A percentile compares a stretch with the other conserved stretches of the same genome.
phyloP scores from a whole-genome alignment of 2,113 vertebrate species.

The Ceratotherium simum region DNA sequence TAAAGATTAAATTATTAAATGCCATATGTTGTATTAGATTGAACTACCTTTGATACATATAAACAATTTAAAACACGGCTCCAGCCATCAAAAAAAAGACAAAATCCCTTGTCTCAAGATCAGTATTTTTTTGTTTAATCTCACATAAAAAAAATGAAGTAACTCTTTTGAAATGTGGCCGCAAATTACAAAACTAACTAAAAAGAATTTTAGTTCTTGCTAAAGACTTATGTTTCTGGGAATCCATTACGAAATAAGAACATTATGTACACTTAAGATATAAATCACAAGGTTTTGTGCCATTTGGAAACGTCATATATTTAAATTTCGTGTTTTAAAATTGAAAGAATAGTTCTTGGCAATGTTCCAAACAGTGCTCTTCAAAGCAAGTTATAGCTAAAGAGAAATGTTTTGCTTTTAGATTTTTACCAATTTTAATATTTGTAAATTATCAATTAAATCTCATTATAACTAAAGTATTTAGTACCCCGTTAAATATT shows the following conservation, averaged over 20 bases:
- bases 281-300: neutral
- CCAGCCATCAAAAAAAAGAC: neutral
- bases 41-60: neutral
- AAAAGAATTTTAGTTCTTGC: slow-evolving; percentile 62
- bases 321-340: slow-evolving; percentile 60
- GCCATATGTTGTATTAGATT: neutral
- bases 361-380: slow-evolving; percentile 8
- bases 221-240: slow-evolving; percentile 42
- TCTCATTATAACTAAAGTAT: slow-evolving; percentile 47
- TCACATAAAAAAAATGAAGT: slow-evolving; percentile 36
- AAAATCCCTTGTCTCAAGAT: neutral
- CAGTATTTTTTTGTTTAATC: slow-evolving; percentile 57
- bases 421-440: neutral
- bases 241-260: slow-evolving; percentile 53
- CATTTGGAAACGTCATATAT: slow-evolving; percentile 13
- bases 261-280: neutral
- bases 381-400: slow-evolving; percentile 48
- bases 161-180: slow-evolving; percentile 54
- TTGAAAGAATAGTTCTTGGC: slow-evolving; percentile 47
- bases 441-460: slow-evolving; percentile 56
- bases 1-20: slow-evolving; percentile 47
- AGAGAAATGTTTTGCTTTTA: slow-evolving; percentile 47
- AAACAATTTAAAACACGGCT: slow-evolving; percentile 42
- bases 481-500: slow-evolving; percentile 26
- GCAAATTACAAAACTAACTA: slow-evolving; percentile 63